Base-by-base conservation (phyloP, 2,888 invertebrate species). In the Horisme vitalbata region DNA sequence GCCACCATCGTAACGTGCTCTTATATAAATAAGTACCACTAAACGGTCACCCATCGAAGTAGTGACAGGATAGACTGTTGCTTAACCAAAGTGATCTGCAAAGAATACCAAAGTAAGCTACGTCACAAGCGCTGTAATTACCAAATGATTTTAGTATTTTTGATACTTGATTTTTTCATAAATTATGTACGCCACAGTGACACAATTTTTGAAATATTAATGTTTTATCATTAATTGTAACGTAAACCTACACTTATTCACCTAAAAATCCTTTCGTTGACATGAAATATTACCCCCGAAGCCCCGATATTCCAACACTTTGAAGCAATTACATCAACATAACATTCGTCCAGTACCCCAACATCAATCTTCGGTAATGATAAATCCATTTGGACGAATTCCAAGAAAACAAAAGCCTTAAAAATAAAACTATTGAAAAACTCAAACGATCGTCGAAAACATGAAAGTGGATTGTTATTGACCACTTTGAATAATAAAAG, bases 341-440 rank as follows among this genome's bases (percentile, higher is more conserved):
- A 61, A 63, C 51, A 63, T 10, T 10, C 49, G 71, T 68, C 75
- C 58, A 41, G 34, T 67, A 65, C 75, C 68, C 64, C 74, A 71
- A 72, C 80, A 83, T 82, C 76, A 78, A 82, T 81, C 79, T 78
- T 66, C 9, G n/a, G 28, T 48, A 43, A 48, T 71, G 68, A 69
- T 72, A 71, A 71, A 77, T 65, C 78, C 79, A 81, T 83, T 83
- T 83, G 83, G 83, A 76, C 44, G 41, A 5, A 45, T 27, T 71
- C 84, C 83, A 83, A 78, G 60, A 78, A 82, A 80, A 79, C 73
- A 80, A 78, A 73, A 64, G 71, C 62, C 63, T 60, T 68, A 69
- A 73, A 75, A 72, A 74, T 68, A 71, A 70, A 68, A 69, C 71
- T 68, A 74, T 71, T 66, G 69, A 73, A 71, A 75, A 71, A 65